A percentile compares a stretch with the other conserved stretches of the same genome.
These are phyloP conservation scores for Bos indicus DNA, from an alignment of 2,113 vertebrate species.

Conservation along the genomic window DNA sequence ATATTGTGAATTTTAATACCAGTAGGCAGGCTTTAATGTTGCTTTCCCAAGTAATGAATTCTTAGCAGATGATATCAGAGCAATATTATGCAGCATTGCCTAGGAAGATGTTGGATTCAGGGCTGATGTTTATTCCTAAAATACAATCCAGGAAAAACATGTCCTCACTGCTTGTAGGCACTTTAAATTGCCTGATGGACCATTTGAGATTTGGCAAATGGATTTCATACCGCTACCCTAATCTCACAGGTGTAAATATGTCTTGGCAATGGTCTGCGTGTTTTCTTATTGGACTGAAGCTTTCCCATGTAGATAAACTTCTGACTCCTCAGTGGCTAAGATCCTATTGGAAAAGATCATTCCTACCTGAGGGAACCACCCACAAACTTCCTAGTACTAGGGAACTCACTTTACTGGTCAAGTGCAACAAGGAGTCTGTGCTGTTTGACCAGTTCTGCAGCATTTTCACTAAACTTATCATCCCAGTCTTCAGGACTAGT, in stretches of 20 bases:
- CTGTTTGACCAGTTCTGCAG: not conserved
- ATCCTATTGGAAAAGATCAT: not conserved
- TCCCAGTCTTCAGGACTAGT: not conserved
- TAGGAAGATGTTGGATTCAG: not conserved
- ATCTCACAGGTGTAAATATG: not conserved
- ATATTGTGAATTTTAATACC: not conserved
- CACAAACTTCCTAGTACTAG: not conserved
- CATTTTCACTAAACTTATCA: not conserved
- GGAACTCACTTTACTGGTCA: not conserved
- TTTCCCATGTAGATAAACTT: not conserved
- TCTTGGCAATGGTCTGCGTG: not conserved
- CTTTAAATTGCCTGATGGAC: not conserved
- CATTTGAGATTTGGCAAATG: not conserved
- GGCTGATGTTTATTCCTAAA: not conserved
- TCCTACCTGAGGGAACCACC: not conserved
- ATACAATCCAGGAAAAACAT: not conserved
- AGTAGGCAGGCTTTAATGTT: not conserved
- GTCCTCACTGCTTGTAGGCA: not conserved
- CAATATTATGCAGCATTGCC: not conserved
- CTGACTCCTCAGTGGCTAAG: not conserved
- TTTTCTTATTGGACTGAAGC: not conserved
- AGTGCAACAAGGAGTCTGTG: not conserved
- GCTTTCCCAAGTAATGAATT: not conserved
- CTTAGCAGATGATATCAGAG: not conserved
- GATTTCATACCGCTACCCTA: not conserved